Conservation (phyloP, 2,888 invertebrate species). For the Eurytoma californica region DNA sequence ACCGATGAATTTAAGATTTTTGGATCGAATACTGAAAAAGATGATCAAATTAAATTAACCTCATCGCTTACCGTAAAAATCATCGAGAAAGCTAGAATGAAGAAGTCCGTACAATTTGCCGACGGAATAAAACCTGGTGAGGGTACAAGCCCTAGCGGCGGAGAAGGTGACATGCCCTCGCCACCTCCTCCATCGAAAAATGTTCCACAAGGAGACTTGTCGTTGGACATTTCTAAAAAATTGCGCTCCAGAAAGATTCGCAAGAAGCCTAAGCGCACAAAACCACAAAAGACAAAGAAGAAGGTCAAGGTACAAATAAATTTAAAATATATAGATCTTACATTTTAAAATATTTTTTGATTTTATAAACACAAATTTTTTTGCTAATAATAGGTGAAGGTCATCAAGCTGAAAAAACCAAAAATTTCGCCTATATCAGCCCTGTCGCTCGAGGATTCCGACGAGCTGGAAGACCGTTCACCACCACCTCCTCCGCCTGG, state of each 20-base stretch:
- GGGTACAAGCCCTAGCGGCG: constrained; percentile 78
- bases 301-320: constrained; percentile 75
- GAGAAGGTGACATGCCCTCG: constrained; percentile 79
- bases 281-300: constrained; percentile 76
- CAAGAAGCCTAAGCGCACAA: constrained; percentile 77
- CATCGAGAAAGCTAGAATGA: constrained; percentile 57
- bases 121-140: constrained; percentile 80
- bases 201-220: constrained; percentile 61
- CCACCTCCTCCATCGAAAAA: constrained; percentile 76
- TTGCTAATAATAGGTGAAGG: constrained; percentile 72
- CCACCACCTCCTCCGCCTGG: constrained; percentile 80
- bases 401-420: constrained; percentile 73
- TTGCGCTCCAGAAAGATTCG: constrained; percentile 72
- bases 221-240: constrained; percentile 63
- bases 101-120: constrained; percentile 79
- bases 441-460: constrained; percentile 75
- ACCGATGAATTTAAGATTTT: constrained; percentile 57
- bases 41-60: constrained; percentile 23
- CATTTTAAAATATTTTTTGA: not conserved
- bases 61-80: constrained; percentile 19
- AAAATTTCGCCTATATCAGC: constrained; percentile 70
- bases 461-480: constrained; percentile 77
- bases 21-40: constrained; percentile 53
- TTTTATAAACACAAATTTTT: not conserved
- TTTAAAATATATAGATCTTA: not conserved